phyloP scores from a whole-genome alignment of 2,797 vertebrate genomes.

The Oryzias dopingdopingensis region DNA sequence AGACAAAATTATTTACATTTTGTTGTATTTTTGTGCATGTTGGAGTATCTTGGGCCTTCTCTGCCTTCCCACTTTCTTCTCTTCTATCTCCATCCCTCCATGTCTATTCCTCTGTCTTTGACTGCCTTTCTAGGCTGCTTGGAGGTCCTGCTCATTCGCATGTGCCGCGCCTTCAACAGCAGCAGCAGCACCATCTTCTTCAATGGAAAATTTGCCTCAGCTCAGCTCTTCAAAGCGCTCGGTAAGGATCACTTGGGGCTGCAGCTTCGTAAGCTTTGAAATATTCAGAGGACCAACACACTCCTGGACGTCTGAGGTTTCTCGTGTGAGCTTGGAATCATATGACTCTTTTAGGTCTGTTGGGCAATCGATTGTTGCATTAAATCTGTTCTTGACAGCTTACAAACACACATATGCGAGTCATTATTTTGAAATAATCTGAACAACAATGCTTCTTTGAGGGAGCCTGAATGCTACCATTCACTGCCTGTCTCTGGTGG shows the following conservation, averaged over 20 bases:
- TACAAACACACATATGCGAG: background rate
- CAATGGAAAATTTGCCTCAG: slow-evolving; percentile 86
- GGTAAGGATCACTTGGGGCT: slow-evolving; percentile 73
- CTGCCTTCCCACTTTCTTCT: slow-evolving; percentile 11
- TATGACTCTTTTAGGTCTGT: slow-evolving; percentile 1
- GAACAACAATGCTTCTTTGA: background rate
- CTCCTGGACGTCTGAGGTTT: background rate
- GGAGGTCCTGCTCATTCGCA: slow-evolving; percentile 89
- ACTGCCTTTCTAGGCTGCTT: slow-evolving; percentile 81
- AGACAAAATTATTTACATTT: slow-evolving; percentile 53
- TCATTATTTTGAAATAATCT: background rate
- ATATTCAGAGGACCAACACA: background rate
- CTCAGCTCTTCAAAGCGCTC: slow-evolving; percentile 88
- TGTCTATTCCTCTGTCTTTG: slow-evolving; percentile 51
- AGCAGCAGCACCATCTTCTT: slow-evolving; percentile 88
- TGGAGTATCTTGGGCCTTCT: slow-evolving; percentile 63
- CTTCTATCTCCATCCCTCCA: slow-evolving; percentile 41
- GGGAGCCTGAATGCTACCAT: slow-evolving; percentile 5
- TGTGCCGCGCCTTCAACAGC: slow-evolving; percentile 87
- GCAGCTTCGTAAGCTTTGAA: slow-evolving; percentile 3
- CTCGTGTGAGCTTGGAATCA: background rate
- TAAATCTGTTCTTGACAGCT: slow-evolving; percentile 6
- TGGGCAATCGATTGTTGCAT: background rate
- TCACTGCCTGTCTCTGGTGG: background rate
- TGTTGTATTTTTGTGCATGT: slow-evolving; percentile 61